A percentile compares a stretch with the other conserved stretches of the same genome.
phyloP scores from a whole-genome alignment of 2,797 vertebrate species.

The Thamnophis elegans region DNA sequence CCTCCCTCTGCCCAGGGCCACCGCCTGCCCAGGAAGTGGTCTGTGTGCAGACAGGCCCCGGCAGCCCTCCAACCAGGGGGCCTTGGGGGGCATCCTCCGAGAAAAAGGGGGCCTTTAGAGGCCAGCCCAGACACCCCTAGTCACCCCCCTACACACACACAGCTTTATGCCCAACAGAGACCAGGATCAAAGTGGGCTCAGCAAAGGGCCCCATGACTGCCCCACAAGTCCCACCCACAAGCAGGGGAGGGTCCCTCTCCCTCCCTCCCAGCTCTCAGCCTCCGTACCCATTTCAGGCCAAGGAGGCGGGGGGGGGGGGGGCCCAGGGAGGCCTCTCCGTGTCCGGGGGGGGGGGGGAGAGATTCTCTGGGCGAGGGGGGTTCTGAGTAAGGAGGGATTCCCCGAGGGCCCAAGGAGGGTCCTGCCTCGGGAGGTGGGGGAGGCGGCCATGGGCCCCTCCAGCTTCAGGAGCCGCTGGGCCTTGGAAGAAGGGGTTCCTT shows the following conservation, averaged over 20 bases:
- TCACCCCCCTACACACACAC: accelerated
- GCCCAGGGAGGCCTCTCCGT: neutral
- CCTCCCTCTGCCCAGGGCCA: neutral
- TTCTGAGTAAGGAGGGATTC: neutral
- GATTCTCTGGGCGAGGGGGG: no score
- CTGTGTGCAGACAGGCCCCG: neutral
- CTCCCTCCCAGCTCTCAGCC: neutral
- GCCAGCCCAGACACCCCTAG: neutral
- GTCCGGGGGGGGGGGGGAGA: neutral
- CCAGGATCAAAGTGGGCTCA: neutral
- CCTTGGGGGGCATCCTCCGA: neutral
- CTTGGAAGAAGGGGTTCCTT: neutral
- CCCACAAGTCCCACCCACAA: neutral
- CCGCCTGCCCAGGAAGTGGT: neutral
- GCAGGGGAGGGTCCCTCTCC: neutral
- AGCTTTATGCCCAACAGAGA: neutral
- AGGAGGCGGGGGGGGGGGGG: accelerated
- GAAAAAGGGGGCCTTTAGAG: neutral
- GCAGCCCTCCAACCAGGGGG: neutral
- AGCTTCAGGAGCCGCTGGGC: neutral
- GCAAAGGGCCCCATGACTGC: neutral
- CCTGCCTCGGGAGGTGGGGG: neutral
- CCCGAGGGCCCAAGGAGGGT: neutral
- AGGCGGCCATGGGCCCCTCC: neutral
- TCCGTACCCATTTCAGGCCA: neutral